Evolutionary conservation across 2,113 vertebrate species (phyloP), one percentile per base, ranked within the genome.

Genomic region (Podarcis muralis): DNA sequence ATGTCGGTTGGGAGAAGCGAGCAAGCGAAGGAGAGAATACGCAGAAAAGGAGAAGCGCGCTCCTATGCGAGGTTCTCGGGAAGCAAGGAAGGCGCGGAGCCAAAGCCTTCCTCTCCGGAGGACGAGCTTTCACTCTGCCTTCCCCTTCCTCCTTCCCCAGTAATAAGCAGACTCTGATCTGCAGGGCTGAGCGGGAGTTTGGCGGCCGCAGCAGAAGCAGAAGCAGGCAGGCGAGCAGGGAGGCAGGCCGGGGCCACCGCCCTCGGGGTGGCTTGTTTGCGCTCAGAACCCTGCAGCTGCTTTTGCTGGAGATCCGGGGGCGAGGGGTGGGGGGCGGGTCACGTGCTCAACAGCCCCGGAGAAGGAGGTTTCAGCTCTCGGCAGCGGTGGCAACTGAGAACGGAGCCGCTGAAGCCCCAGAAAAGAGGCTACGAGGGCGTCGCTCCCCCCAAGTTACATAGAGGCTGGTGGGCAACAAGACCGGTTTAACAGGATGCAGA

Each of bases 101-200:
- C 32, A 65, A 65, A 35, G 13, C 72, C 25, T 77, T 65, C 72
- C 53, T 65, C 84, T 8, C 72, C 3, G 9, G 48, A 32, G 37
- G 57, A 68, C 40, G 62, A 68, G 81, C 62, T 40, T 32, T 3
- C n/a, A 6, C 23, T 15, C 37, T 9, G 27, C 59, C n/a, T 68
- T 37, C 27, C 75, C 48, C 48, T 48, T 48, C 48, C 18, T 62
- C 59, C 59, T 69, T 20, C 62, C 62, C 62, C 37, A 86, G 90
- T 71, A 88, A 89, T 89, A 92, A 94, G 93, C 94, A 93, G 94
- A 90, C 92, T 89, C 92, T 89, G 93, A 92, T 91, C 90, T 93
- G 90, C 95, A 92, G 66, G 82, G 18, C 84, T 37, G n/a, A 23
- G 37, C 43, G 0, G n/a, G 48, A 91, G 59, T 12, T 81, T 69